phyloP scores from a whole-genome alignment of 2,888 invertebrate genomes.

The Chelonus formosanus region DNA sequence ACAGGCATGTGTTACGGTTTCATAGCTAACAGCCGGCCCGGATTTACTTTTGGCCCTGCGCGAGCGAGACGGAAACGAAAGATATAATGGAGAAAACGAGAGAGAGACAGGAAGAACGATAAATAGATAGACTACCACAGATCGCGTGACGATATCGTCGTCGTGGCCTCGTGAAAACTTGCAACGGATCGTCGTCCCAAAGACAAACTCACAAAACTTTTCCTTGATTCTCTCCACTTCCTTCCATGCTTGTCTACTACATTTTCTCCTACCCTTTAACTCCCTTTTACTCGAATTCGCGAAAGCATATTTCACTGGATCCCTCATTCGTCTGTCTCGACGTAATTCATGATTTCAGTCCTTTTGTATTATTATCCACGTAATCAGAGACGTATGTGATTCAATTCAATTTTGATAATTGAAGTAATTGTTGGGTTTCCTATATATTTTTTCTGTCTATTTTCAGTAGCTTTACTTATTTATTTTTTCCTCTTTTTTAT shows the following conservation, averaged over 20 bases:
- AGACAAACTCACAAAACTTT: background rate
- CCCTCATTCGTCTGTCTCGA: constrained; percentile 1
- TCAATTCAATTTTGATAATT: constrained; percentile 20
- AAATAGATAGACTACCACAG: constrained; percentile 39
- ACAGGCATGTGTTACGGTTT: constrained; percentile 48
- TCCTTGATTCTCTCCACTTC: constrained; percentile 1
- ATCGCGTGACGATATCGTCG: constrained; percentile 45
- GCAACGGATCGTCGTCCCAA: constrained; percentile 18
- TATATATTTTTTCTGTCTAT: background rate
- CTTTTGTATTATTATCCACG: constrained; percentile 16
- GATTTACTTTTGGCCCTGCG: constrained; percentile 3
- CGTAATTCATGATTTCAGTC: constrained; percentile 28
- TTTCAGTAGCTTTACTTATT: constrained; percentile 13
- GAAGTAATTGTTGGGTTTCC: constrained; percentile 12
- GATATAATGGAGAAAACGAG: too few species aligned
- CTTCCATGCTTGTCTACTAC: constrained; percentile 4
- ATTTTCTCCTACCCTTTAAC: background rate
- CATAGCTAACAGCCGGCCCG: constrained; percentile 46
- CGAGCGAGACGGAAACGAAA: background rate
- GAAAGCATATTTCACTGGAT: background rate
- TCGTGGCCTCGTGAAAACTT: constrained; percentile 32
- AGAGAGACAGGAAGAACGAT: constrained; percentile 33
- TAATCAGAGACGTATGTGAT: constrained; percentile 1
- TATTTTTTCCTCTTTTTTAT: background rate
- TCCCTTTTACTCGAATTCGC: constrained; percentile 28